A percentile compares a stretch with the other conserved stretches of the same genome.
Conservation (phyloP, 2,888 invertebrate species). For the Ochropleura plecta region DNA sequence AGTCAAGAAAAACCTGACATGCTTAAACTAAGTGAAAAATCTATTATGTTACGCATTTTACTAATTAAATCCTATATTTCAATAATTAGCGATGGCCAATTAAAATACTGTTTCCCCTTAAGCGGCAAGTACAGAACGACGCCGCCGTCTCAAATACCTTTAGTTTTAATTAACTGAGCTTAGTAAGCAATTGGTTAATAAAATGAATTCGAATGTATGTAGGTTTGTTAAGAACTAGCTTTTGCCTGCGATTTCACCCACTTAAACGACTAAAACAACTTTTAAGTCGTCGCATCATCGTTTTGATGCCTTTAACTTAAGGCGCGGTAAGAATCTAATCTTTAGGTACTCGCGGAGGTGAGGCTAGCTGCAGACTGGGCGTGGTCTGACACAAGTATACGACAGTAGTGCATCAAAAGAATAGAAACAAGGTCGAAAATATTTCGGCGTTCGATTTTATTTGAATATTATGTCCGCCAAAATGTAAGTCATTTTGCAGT, state of each 20-base stretch:
- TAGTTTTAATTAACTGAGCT: conserved; percentile 52
- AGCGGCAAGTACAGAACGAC: conserved; percentile 19
- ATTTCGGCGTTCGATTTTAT: no score
- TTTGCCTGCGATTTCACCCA: background rate
- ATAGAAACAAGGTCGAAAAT: no score
- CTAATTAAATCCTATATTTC: conserved; percentile 61
- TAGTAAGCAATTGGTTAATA: conserved; percentile 49
- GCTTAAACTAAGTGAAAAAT: conserved; percentile 38
- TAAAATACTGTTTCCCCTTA: conserved; percentile 63
- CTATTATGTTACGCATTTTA: conserved; percentile 46
- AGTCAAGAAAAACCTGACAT: background rate
- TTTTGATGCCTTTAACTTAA: no score
- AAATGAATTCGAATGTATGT: conserved; percentile 43
- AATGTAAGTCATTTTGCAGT: no score
- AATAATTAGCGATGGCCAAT: conserved; percentile 64
- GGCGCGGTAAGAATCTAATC: no score
- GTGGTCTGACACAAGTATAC: no score
- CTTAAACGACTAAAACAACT: no score
- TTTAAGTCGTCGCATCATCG: no score
- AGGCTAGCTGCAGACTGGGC: no score
- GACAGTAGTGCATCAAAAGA: no score
- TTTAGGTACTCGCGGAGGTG: no score
- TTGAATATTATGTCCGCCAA: no score
- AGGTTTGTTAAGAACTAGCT: conserved; percentile 22
- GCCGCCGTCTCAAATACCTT: conserved; percentile 47